Conservation (phyloP, 2,113 vertebrate species). For the Podarcis cretensis region DNA sequence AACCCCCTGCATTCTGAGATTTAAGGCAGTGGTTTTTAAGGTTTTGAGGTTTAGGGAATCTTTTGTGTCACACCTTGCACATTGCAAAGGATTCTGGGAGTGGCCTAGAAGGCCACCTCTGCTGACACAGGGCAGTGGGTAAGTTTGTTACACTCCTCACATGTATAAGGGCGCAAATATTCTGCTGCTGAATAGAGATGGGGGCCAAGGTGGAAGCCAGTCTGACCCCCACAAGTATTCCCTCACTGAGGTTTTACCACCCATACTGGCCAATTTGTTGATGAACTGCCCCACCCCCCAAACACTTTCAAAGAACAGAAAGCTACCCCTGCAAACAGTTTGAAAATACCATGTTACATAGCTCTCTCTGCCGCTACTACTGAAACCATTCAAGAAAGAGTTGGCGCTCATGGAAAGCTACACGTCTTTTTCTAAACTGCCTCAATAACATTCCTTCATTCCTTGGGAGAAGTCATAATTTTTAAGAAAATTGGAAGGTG, state of each 20-base stretch:
- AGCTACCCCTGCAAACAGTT: neutral
- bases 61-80: neutral
- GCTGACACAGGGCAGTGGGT: neutral
- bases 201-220: neutral
- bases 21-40: too few relatives aligned
- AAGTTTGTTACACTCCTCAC: too few relatives aligned
- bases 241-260: too few relatives aligned
- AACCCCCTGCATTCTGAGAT: neutral
- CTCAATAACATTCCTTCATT: neutral
- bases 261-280: neutral
- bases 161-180: neutral
- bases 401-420: too few relatives aligned
- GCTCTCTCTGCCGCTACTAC: neutral
- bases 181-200: neutral
- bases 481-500: neutral
- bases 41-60: too few relatives aligned
- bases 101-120: neutral
- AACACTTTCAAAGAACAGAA: neutral
- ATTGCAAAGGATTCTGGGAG: neutral
- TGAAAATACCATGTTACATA: neutral
- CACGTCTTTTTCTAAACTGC: neutral
- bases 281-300: neutral
- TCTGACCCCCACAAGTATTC: neutral
- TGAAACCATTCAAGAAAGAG: neutral
- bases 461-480: neutral